Conservation (phyloP, 1,140 invertebrate species). For the Pogonomyrmex barbatus region DNA sequence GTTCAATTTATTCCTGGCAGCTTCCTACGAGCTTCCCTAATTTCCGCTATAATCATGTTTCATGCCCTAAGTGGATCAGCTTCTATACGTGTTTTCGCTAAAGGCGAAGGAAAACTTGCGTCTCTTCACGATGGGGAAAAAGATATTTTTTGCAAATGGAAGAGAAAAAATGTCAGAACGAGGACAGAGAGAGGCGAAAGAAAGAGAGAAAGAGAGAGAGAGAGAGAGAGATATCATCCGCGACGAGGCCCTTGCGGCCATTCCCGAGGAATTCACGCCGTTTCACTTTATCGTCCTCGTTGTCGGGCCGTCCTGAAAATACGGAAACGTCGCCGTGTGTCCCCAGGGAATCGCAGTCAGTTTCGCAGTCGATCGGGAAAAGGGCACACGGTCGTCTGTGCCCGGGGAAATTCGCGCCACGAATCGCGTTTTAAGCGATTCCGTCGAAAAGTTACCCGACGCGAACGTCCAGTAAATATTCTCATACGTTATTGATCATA, state of each 20-base stretch:
- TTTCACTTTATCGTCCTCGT: constrained; percentile 73
- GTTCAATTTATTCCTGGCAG: constrained; percentile 36
- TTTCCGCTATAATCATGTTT: constrained; percentile 47
- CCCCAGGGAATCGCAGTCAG: constrained; percentile 55
- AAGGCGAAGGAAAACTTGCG: neutral
- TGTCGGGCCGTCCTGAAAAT: constrained; percentile 69
- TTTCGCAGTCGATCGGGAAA: constrained; percentile 55
- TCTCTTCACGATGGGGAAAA: constrained; percentile 59
- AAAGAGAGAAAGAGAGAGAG: neutral
- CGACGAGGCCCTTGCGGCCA: constrained; percentile 62
- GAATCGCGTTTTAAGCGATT: constrained; percentile 50
- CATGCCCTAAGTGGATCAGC: constrained; percentile 36
- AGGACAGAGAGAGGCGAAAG: neutral
- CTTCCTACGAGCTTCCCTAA: constrained; percentile 30
- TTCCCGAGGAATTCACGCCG: constrained; percentile 67
- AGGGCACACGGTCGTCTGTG: neutral
- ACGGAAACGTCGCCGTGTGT: constrained; percentile 60
- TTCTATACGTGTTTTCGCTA: constrained; percentile 9
- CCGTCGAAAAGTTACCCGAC: constrained; percentile 24
- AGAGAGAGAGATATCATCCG: constrained; percentile 52
- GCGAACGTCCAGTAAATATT: neutral
- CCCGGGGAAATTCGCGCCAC: constrained; percentile 19
- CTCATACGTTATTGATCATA: constrained; percentile 14
- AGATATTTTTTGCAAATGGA: constrained; percentile 67
- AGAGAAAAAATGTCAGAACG: constrained; percentile 23